Base-by-base conservation (phyloP, 2,888 invertebrate species). In the Drosophila algonquin region DNA sequence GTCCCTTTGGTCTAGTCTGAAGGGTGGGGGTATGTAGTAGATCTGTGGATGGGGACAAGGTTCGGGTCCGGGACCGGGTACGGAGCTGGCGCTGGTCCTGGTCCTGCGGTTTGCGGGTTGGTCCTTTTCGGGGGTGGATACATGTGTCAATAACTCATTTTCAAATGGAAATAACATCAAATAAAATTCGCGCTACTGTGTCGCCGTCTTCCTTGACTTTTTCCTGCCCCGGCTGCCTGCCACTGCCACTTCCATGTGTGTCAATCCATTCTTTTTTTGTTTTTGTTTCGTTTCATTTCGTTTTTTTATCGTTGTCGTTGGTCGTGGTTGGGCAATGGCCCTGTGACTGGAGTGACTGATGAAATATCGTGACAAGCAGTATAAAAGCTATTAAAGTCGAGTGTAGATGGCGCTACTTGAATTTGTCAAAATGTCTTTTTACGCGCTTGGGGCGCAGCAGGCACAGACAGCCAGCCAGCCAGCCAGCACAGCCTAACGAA, bases 361-460 rank as follows among this genome's bases (percentile, higher is more conserved):
- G 90, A 90, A 90, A 87, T 89, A 90, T 90, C 89, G 89, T 90
- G 89, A 89, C 90, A 90, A 85, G 75, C 81, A 75, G 81, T 80
- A 85, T 80, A 90, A 90, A 90, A 90, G 87, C 89, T 84, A 89
- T 89, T 89, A 89, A 90, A 89, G 79, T 77, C 84, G 81, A 75
- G 77, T 85, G 80, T 90, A 80, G 87, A 89, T 89, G 89, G 89
- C 86, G 89, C 89, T 89, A 89, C 87, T 89, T 83, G 83, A 90
- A 90, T 90, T 90, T 90, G 90, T 90, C 91, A 90, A 90, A 90
- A 85, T 90, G 88, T 88, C 84, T 89, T 78, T 82, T 87, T 81
- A 76, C 81, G 80, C 82, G 80, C 73, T 63, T 72, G 75, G 60
- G 59, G 53, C 78, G 75, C 78, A 79, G 73, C 70, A 84, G 83